Evolutionary conservation across 2,888 invertebrate genomes (phyloP).

Genomic region (Druceiella hillmani): DNA sequence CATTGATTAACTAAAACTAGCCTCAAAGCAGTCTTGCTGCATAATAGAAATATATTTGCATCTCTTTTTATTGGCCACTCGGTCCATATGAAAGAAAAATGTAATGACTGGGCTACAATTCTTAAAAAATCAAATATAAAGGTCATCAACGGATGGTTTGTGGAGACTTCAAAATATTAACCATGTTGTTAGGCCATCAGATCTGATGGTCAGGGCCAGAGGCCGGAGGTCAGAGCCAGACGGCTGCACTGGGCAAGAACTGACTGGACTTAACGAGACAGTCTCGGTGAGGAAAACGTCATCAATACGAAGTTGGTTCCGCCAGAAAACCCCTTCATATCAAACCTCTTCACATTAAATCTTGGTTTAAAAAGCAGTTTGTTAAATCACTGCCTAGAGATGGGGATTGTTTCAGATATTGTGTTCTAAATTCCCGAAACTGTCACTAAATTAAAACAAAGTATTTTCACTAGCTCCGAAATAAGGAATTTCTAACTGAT

Average conservation of each 20-base stretch:
- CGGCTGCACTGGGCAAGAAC: no score
- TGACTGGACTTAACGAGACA: no score
- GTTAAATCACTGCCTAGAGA: conserved; percentile 9
- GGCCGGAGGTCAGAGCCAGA: no score
- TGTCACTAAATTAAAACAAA: background rate
- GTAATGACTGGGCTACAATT: background rate
- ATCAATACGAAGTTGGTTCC: background rate
- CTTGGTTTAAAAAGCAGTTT: no score
- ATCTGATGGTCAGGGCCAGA: no score
- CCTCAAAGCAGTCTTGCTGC: conserved; percentile 3
- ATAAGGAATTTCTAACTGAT: conserved; percentile 13
- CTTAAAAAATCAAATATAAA: background rate
- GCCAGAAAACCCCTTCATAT: no score
- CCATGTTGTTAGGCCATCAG: no score
- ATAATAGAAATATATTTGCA: conserved; percentile 5
- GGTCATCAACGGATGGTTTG: no score
- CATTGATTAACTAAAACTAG: conserved; percentile 5
- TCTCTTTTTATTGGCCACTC: conserved; percentile 9
- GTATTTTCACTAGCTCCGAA: background rate
- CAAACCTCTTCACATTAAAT: no score
- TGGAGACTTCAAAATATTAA: no score
- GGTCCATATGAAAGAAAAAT: conserved; percentile 10
- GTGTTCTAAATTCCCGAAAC: conserved; percentile 1
- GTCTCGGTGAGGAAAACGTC: background rate
- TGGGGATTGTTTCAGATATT: conserved; percentile 10